Conservation (phyloP, 1,140 invertebrate species). For the Polypedilum vanderplanki region DNA sequence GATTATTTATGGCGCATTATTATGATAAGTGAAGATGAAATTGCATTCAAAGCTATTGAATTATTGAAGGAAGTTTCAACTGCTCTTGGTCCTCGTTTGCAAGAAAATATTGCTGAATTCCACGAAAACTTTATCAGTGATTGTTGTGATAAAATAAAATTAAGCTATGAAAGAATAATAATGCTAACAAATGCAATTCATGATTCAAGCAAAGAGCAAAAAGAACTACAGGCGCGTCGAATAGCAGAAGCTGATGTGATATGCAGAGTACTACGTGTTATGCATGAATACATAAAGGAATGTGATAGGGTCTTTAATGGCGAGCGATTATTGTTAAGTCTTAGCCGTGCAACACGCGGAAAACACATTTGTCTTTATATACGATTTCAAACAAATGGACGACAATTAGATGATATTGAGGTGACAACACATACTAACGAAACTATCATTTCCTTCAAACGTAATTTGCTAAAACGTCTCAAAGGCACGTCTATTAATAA, state of each 20-base stretch:
- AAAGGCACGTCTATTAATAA: constrained; percentile 61
- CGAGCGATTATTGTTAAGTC: constrained; percentile 72
- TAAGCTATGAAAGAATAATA: constrained; percentile 66
- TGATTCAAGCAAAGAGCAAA: constrained; percentile 36
- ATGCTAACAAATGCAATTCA: constrained; percentile 40
- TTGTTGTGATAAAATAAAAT: constrained; percentile 80
- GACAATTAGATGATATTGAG: constrained; percentile 88
- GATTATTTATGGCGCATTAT: constrained; percentile 96
- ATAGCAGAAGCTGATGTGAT: constrained; percentile 75
- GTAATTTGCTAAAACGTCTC: constrained; percentile 66
- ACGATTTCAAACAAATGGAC: constrained; percentile 81
- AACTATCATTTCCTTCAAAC: constrained; percentile 50
- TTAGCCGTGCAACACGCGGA: constrained; percentile 65
- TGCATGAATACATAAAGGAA: constrained; percentile 92
- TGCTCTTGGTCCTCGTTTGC: constrained; percentile 79
- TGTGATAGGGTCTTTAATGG: constrained; percentile 88
- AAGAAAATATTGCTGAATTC: constrained; percentile 59
- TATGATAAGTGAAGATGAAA: constrained; percentile 81
- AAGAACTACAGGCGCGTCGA: constrained; percentile 39
- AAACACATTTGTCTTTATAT: constrained; percentile 82
- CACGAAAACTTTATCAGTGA: constrained; percentile 86
- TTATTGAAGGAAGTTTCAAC: constrained; percentile 90
- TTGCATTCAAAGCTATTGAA: constrained; percentile 84
- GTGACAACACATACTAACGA: constrained; percentile 91
- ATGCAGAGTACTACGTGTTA: constrained; percentile 88